Evolutionary conservation across 2,888 invertebrate genomes (phyloP), one percentile per base, ranked within the genome.

Genomic region (Epinotia demarniana): DNA sequence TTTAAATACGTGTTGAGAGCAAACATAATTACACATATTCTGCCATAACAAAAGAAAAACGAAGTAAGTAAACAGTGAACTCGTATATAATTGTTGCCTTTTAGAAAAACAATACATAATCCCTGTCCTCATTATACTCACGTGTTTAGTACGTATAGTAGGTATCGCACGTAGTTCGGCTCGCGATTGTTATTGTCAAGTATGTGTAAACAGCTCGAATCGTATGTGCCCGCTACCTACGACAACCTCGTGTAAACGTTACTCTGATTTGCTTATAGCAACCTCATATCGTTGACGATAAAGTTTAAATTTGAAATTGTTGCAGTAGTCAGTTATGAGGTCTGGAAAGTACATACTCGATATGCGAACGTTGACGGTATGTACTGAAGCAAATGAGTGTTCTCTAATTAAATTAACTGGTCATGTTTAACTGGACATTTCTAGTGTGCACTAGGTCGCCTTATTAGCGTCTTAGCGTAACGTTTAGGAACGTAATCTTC

Each of bases 181-280:
- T 80, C 79, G 39, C 39, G 81, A 87, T 85, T 90, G 89, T 88
- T 90, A 89, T 89, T 90, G 89, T 87, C 85, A 81, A 83, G 86
- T 87, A 84, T 86, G 87, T 88, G 89, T 90, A 90, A 90, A 90
- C 89, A 80, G 80, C 66, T 79, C 81, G 83, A 86, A 85, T 85
- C 86, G 85, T 80, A 80, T 84, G 84, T 85, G 27, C 60, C 13
- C n/a, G 43, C 46, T 69, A n/a, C 39, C 58, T 69, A 46, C 13
- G 43, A 27, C 58, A 69, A 69, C 23, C 69, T 58, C 46, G n/a
- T 60, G 4, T 16, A 43, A 46, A 27, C n/a, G 23, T 46, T 27
- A 46, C 5, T 3, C 12, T 53, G 53, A 53, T n/a, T n/a, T 43
- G 1, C 39, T 43, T 8, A 18, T 39, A 11, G 27, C 69, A 60